Percentiles rank a stretch among this genome's conserved stretches.
Conservation (phyloP, 2,888 invertebrate genomes). For the Amphipoea oculea region DNA sequence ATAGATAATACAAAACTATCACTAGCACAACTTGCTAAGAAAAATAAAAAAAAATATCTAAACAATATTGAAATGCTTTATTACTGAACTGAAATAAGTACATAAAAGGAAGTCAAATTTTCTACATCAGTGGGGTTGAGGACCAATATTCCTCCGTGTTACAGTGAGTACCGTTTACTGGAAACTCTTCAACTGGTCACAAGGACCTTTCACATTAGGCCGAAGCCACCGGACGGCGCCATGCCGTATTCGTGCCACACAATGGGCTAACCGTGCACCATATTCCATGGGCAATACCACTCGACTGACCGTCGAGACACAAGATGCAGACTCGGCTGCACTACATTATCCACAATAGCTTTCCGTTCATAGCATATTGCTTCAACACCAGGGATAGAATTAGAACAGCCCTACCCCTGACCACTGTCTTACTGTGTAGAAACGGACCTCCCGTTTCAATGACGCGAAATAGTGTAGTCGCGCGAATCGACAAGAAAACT, state of each 20-base stretch:
- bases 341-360: conserved; percentile 61
- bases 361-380: conserved; percentile 50
- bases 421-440: conserved; percentile 67
- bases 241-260: conserved; percentile 50
- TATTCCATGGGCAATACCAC: conserved; percentile 30
- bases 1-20: too few species aligned
- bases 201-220: conserved; percentile 44
- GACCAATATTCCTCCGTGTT: conserved; percentile 60
- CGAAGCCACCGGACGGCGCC: conserved; percentile 44
- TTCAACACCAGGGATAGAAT: conserved; percentile 50
- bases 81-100: neutral
- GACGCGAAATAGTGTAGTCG: neutral
- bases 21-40: neutral
- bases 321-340: conserved; percentile 51
- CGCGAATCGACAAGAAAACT: conserved; percentile 45
- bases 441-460: conserved; percentile 56
- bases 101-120: conserved; percentile 66
- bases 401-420: conserved; percentile 59
- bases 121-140: conserved; percentile 69
- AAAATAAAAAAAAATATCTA: neutral
- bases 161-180: conserved; percentile 56
- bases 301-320: conserved; percentile 53
- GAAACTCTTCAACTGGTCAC: conserved; percentile 49
- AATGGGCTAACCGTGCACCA: conserved; percentile 42
- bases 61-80: neutral